These are phyloP conservation scores for Syngnathus rostellatus DNA, from an alignment of 2,797 vertebrate genomes.

Conservation along the genomic window DNA sequence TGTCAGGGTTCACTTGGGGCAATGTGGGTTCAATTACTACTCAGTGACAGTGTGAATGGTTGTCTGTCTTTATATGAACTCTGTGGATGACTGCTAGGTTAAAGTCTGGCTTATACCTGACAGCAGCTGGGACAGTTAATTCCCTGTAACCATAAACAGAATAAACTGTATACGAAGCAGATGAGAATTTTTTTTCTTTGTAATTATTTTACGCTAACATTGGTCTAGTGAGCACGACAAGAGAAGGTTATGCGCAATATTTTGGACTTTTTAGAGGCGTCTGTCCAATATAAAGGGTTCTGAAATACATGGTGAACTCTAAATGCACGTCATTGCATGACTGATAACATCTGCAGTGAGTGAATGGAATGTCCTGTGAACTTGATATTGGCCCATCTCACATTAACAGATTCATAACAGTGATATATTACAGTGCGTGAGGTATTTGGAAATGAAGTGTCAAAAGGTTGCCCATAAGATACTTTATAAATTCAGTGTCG, in stretches of 20 bases:
- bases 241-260: background rate
- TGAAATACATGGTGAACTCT: background rate
- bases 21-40: background rate
- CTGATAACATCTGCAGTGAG: constrained; percentile 19
- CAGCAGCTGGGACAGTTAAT: background rate
- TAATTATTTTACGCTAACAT: background rate
- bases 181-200: background rate
- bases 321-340: background rate
- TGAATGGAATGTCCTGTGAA: constrained; percentile 1
- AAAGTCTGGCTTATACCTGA: background rate
- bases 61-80: background rate
- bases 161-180: background rate
- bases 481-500: background rate
- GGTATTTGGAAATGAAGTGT: background rate
- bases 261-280: background rate
- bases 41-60: background rate
- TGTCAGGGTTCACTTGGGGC: background rate
- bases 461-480: background rate
- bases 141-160: background rate
- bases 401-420: background rate
- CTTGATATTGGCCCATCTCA: background rate
- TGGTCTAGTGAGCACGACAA: background rate
- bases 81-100: background rate
- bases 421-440: background rate
- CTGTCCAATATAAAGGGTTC: background rate